Evolutionary conservation across 1,140 invertebrate genomes (phyloP), one percentile per base, ranked within the genome.

Genomic region (Musca domestica): DNA sequence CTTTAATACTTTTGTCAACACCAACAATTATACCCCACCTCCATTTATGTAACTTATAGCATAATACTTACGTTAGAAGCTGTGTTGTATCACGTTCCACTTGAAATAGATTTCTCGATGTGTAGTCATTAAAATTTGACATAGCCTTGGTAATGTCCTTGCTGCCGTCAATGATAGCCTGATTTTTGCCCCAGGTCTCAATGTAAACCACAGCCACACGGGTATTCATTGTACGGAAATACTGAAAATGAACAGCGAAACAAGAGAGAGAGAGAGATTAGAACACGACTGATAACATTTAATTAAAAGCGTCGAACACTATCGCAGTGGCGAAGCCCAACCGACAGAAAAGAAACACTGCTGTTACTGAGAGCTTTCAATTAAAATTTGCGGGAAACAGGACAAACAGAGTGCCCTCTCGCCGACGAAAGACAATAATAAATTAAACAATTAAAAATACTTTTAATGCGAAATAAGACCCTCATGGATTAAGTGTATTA

Each of bases 191-290:
- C 96, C 96, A 98, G 54, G 95, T 95, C 86, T 98, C 96, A 81
- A 98, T 91, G 83, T 98, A 98, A 48, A 96, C 92, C 69, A 98
- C 90, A 12, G 95, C 95, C 22, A 98, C 92, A 72, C 95, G 86
- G 19, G 96, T 96, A 76, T 95, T 96, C 72, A 98, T 86, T 25
- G 92, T 93, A 70, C 95, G 90, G 84, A 95, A 96, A 82, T 96
- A 97, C 94, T 96, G 85, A 41, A 41, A 41, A 41, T 41, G 34
- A 5, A 41, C 34, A 41, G 12, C 34, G 12, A 41, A 41, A 41
- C 34, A 41, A 10, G 34, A 41, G 12, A 41, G 34, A 41, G 12
- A 10, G 34, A 41, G 12, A 41, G 34, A 41, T 41, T 41, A 41
- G 34, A 10, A 41, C 34, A 41, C 34, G 34, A 41, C 34, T 12